Conservation (phyloP, 2,888 invertebrate species). For the Sthenelais limicola region DNA sequence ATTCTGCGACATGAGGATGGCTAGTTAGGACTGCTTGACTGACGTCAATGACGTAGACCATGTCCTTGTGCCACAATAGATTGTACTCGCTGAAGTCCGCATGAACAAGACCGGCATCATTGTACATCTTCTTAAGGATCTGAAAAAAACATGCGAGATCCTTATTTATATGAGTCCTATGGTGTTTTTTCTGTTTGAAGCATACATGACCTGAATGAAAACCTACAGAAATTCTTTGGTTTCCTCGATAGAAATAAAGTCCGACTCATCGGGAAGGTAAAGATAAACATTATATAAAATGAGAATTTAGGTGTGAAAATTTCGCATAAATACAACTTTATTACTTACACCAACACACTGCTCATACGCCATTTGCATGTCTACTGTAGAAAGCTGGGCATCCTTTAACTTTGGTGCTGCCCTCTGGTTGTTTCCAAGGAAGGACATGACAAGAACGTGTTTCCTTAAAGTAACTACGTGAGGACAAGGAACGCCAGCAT, state of each 20-base stretch:
- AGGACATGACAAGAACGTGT: constrained; percentile 77
- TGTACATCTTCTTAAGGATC: constrained; percentile 75
- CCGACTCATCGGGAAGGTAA: too few relatives aligned
- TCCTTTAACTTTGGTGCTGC: constrained; percentile 77
- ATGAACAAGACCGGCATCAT: constrained; percentile 76
- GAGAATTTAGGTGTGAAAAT: too few relatives aligned
- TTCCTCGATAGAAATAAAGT: too few relatives aligned
- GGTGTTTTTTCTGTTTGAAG: too few relatives aligned
- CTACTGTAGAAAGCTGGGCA: constrained; percentile 70
- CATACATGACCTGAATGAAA: too few relatives aligned
- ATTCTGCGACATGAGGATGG: constrained; percentile 76
- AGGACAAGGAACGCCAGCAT: constrained; percentile 75
- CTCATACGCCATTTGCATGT: constrained; percentile 73
- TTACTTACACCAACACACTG: constrained; percentile 72
- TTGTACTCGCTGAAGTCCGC: constrained; percentile 79
- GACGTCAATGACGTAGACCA: constrained; percentile 77
- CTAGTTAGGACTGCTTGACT: constrained; percentile 77
- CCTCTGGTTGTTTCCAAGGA: constrained; percentile 75
- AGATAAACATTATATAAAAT: too few relatives aligned
- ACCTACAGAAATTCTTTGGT: too few relatives aligned
- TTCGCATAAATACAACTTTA: too few relatives aligned
- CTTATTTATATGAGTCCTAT: too few relatives aligned
- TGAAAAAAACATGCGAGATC: too few relatives aligned
- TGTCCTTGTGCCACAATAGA: constrained; percentile 75
- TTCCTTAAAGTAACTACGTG: constrained; percentile 75